Evolutionary conservation across 1,140 invertebrate genomes (phyloP), one percentile per base, ranked within the genome.

Genomic region (Euura lappo): DNA sequence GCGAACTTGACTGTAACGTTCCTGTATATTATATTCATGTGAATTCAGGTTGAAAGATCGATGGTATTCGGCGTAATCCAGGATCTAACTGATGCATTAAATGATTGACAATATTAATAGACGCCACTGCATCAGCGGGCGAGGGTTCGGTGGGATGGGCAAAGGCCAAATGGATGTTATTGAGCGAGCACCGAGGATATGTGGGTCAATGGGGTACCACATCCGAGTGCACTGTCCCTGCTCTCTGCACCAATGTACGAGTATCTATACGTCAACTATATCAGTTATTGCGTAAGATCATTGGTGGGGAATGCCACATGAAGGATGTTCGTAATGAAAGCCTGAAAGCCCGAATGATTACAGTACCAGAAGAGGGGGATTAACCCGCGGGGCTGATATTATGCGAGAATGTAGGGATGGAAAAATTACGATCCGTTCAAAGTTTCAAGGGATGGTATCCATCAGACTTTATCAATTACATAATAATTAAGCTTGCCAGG

Each of bases 101-200:
- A n/a, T 60, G 51, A 60, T 60, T 60, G 51, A 60, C 13, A 60
- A 60, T 60, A 60, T 60, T 60, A 60, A 11, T 60, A 60, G 51
- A 60, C 10, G 13, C 51, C 51, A 60, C 8, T 60, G 51, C 51
- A 60, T 60, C 51, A 60, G 51, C 51, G 51, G 51, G 28, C 28
- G 28, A 28, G 28, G 28, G 28, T 28, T 28, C 28, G 28, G 28
- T 28, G 28, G 28, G 28, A 28, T 28, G 28, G 28, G 28, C 28
- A 1, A 60, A 60, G 51, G 51, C 51, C 8, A 6, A 60, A 60
- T 60, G 8, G 51, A n/a, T n/a, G 51, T 6, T 2, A 60, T 60
- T 60, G 3, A 60, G 51, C 8, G 51, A 6, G 51, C 3, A 60
- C 28, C 28, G 51, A 60, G 51, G 13, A 60, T 60, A 11, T 60